Conservation (phyloP, 2,888 invertebrate species). For the Epinotia demarniana region DNA sequence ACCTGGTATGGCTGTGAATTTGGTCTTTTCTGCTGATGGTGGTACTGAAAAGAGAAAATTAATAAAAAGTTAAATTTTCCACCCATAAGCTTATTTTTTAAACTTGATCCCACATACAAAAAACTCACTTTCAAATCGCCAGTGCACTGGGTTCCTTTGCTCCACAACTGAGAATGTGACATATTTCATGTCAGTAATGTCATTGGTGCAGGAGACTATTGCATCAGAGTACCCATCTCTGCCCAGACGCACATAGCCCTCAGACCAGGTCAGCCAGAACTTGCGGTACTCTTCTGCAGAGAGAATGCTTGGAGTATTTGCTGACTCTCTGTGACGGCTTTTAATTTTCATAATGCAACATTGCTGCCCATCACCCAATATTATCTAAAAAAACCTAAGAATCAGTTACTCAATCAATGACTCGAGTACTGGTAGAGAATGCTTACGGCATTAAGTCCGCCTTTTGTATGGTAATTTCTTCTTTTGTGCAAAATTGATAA, state of each 20-base stretch:
- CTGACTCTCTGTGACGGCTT: constrained; percentile 45
- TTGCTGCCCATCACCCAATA: constrained; percentile 53
- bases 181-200: constrained; percentile 54
- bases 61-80: background rate
- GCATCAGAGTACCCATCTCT: constrained; percentile 65
- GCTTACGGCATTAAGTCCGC: no score
- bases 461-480: no score
- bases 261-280: constrained; percentile 82
- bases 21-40: constrained; percentile 18
- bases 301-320: constrained; percentile 74
- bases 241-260: constrained; percentile 69
- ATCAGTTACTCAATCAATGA: background rate
- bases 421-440: background rate
- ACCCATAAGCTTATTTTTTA: background rate
- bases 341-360: constrained; percentile 55
- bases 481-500: no score
- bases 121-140: constrained; percentile 40
- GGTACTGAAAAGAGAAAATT: constrained; percentile 25
- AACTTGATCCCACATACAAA: background rate
- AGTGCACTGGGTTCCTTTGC: constrained; percentile 47
- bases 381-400: constrained; percentile 53
- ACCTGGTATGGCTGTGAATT: background rate
- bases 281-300: constrained; percentile 68
- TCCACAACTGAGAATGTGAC: constrained; percentile 49
- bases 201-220: constrained; percentile 51